Conservation (phyloP, 2,888 invertebrate species). For the Cantharis rufa region DNA sequence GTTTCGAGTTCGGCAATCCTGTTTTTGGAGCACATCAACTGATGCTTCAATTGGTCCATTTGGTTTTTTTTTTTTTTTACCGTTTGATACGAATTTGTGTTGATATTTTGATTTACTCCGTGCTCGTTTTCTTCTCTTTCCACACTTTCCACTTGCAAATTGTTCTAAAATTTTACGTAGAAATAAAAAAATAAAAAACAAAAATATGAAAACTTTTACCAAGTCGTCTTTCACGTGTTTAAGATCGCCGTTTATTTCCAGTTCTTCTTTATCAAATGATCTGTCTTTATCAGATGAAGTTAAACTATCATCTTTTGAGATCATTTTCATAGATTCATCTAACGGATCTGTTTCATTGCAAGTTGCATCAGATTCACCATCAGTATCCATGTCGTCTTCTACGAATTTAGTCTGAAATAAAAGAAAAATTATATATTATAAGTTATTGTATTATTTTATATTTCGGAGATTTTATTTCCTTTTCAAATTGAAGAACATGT, state of each 20-base stretch:
- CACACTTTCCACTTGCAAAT: slow-evolving; percentile 15
- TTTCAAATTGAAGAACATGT: too few relatives aligned
- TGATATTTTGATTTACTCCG: slow-evolving; percentile 34
- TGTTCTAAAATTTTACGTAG: not conserved
- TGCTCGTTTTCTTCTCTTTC: slow-evolving; percentile 6
- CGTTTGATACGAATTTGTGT: slow-evolving; percentile 52
- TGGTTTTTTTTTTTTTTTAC: slow-evolving; percentile 47
- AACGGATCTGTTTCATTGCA: slow-evolving; percentile 5
- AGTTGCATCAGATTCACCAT: slow-evolving; percentile 7
- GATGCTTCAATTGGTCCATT: slow-evolving; percentile 48
- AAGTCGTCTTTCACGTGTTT: slow-evolving; percentile 19
- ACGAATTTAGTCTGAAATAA: slow-evolving; percentile 41
- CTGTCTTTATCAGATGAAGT: not conserved
- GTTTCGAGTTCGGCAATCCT: slow-evolving; percentile 46
- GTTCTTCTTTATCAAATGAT: slow-evolving; percentile 15
- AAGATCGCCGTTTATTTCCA: slow-evolving; percentile 26
- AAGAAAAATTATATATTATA: not conserved
- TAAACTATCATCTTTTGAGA: not conserved
- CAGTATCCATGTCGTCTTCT: slow-evolving; percentile 5
- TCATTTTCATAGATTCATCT: not conserved
- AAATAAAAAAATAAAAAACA: not conserved
- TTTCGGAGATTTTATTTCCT: too few relatives aligned
- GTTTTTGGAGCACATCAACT: slow-evolving; percentile 43
- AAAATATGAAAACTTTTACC: slow-evolving; percentile 7
- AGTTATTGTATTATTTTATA: too few relatives aligned